Evolutionary conservation across 2,113 vertebrate species (phyloP).

Genomic region (human): DNA sequence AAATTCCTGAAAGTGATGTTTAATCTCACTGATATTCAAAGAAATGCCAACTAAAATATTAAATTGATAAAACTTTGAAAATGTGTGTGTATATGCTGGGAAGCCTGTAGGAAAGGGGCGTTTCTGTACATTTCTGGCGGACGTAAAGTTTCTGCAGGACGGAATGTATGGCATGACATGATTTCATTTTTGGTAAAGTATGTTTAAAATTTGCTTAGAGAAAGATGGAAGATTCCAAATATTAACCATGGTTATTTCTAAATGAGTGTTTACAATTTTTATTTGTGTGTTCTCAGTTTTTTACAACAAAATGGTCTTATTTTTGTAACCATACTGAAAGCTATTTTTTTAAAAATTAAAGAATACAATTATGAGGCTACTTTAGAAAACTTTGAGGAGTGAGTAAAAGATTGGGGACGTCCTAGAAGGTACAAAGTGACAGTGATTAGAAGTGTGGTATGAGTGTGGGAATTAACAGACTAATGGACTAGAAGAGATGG

Average conservation of each 20-base stretch:
- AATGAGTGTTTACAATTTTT: neutral
- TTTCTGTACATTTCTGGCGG: neutral
- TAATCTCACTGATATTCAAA: neutral
- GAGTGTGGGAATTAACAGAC: fast-evolving
- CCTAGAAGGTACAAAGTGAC: fast-evolving
- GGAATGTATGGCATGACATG: fast-evolving
- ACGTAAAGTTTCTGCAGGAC: neutral
- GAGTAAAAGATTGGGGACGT: neutral
- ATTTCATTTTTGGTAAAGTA: neutral
- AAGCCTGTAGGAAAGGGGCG: fast-evolving
- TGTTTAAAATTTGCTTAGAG: neutral
- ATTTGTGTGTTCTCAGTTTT: neutral
- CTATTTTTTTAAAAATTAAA: neutral
- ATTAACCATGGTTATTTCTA: neutral
- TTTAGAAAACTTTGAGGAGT: neutral
- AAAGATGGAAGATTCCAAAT: neutral
- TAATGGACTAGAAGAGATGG: neutral
- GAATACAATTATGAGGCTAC: neutral
- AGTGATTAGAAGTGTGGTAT: fast-evolving
- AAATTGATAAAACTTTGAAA: neutral
- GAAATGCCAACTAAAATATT: neutral
- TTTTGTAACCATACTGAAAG: neutral
- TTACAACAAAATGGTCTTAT: neutral
- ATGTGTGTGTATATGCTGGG: neutral
- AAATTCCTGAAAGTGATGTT: neutral